Evolutionary conservation across 2,888 invertebrate genomes (phyloP), one percentile per base, ranked within the genome.

Genomic region (Metallyticus violacea): DNA sequence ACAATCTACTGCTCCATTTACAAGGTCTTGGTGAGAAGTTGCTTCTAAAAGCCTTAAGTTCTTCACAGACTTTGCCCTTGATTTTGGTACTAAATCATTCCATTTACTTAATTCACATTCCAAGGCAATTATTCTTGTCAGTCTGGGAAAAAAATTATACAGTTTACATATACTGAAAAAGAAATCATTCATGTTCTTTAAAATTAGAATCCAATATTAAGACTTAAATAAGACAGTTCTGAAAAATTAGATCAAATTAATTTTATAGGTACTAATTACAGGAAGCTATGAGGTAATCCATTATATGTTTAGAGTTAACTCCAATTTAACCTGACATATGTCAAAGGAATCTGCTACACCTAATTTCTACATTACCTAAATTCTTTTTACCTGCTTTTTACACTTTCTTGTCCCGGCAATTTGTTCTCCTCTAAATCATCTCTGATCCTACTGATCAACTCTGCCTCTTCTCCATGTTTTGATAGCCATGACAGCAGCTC

Each of bases 1-100:
- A 89, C 95, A 95, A 86, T 92, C 91, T 28, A 93, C 93, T 1
- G 94, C 94, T 83, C 90, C 89, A 85, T 92, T 90, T 27, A 94
- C 92, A 27, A 94, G 89, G 6, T 90, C 88, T 81, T 87, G 88
- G 0, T 91, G 90, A 6, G 91, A 91, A 0, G 89, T 88, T 3
- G 88, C 88, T 79, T 90, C 76, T 86, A 84, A 82, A 26, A 26
- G 81, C 7, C 82, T 28, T 40, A 87, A 77, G 22, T 84, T 80
- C 7, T 81, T 27, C 22, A 87, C 28, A 80, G 79, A 77, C 86
- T 91, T 90, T 85, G 90, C 90, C 87, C 91, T 91, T 87, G 91
- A 90, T 88, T 90, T 91, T 81, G 87, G 85, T 86, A 91, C 88
- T 26, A 89, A 89, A 79, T 91, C 90, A 87, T 90, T 90, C 92